Percentiles rank a stretch among this genome's conserved stretches.
Conservation (phyloP, 2,888 invertebrate species). For the Masnerella sp. region DNA sequence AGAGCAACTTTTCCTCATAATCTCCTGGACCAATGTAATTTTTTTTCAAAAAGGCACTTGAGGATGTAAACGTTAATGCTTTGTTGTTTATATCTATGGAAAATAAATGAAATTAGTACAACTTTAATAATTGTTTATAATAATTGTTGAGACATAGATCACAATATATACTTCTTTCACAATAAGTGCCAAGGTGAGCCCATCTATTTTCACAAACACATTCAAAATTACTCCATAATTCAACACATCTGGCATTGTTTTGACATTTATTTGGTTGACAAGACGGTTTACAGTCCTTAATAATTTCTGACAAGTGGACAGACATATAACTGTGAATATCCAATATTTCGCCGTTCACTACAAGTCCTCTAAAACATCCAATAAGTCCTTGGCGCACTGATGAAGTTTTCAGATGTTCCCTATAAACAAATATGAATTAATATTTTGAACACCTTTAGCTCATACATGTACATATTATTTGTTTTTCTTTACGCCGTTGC, state of each 20-base stretch:
- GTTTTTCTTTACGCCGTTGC: slow-evolving; percentile 95
- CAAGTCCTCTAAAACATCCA: slow-evolving; percentile 94
- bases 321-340: slow-evolving; percentile 96
- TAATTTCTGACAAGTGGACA: slow-evolving; percentile 93
- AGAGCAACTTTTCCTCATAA: slow-evolving; percentile 80
- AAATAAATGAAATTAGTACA: slow-evolving; percentile 1
- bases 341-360: slow-evolving; percentile 93
- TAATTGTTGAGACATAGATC: slow-evolving; percentile 4
- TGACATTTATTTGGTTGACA: slow-evolving; percentile 96
- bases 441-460: slow-evolving; percentile 5
- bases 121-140: not conserved
- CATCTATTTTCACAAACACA: slow-evolving; percentile 95
- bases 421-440: slow-evolving; percentile 69
- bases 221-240: slow-evolving; percentile 94
- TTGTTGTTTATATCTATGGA: slow-evolving; percentile 91
- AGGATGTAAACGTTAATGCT: slow-evolving; percentile 91
- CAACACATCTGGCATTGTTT: slow-evolving; percentile 93
- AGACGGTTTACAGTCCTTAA: slow-evolving; percentile 94
- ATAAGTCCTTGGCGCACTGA: slow-evolving; percentile 93
- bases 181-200: slow-evolving; percentile 94
- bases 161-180: slow-evolving; percentile 89
- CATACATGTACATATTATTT: too few relatives aligned
- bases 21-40: slow-evolving; percentile 85
- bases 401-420: slow-evolving; percentile 88
- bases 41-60: slow-evolving; percentile 88